Evolutionary conservation across 2,113 vertebrate genomes (phyloP).

Genomic region (Procavia capensis): DNA sequence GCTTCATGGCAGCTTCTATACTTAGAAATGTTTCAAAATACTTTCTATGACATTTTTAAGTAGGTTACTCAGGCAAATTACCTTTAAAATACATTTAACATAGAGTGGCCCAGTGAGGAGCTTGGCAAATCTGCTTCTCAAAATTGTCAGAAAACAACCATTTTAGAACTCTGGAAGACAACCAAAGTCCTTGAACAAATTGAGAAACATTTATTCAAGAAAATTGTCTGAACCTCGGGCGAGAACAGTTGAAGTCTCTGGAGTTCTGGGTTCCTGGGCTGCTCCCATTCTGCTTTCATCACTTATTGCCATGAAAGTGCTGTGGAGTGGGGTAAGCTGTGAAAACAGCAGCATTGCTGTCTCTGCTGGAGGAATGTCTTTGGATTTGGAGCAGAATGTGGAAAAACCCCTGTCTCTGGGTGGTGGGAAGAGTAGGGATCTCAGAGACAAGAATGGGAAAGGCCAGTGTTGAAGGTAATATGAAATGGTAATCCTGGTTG

Average conservation of each 20-base stretch:
- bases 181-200: neutral
- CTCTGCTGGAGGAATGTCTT: neutral
- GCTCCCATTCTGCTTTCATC: neutral
- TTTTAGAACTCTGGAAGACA: conserved; percentile 33
- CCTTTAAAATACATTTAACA: conserved; percentile 66
- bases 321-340: neutral
- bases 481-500: neutral
- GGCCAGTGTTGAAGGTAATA: neutral
- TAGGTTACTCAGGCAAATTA: conserved; percentile 82
- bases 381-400: conserved; percentile 11
- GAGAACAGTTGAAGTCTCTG: neutral
- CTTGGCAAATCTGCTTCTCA: neutral
- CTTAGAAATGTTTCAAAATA: conserved; percentile 80
- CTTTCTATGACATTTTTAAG: conserved; percentile 77
- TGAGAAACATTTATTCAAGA: conserved; percentile 21
- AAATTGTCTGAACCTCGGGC: neutral
- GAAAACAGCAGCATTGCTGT: neutral
- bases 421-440: conserved; percentile 21
- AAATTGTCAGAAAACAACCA: conserved; percentile 16
- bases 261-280: neutral
- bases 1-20: conserved; percentile 68
- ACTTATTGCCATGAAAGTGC: neutral
- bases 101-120: neutral
- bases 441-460: conserved; percentile 14
- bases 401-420: neutral